A percentile compares a stretch with the other conserved stretches of the same genome.
Conservation (phyloP, 64 coral and sea anemone genomes). For the Montipora sp. region DNA sequence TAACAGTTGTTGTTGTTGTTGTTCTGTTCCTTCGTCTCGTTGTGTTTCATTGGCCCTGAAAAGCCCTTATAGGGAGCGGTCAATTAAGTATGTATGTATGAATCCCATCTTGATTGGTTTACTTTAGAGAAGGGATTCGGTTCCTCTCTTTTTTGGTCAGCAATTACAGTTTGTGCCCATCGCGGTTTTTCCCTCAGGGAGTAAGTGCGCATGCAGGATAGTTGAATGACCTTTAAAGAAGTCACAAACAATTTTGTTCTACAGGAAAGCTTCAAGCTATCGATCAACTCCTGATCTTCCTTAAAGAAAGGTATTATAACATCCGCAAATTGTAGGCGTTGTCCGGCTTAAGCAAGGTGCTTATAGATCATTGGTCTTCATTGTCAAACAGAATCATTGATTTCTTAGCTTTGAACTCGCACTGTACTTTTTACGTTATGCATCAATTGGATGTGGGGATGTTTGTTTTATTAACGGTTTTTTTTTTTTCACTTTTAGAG, state of each 20-base stretch:
- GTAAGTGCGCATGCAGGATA: background rate
- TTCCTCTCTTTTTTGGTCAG: too few species aligned
- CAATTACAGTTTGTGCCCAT: too few species aligned
- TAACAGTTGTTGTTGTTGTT: too few species aligned
- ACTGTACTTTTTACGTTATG: background rate
- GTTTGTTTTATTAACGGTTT: too few species aligned
- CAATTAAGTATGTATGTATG: too few species aligned
- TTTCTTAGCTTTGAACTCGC: background rate
- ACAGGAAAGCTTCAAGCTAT: conserved; percentile 68
- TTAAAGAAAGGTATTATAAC: conserved; percentile 49
- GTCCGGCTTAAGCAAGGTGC: background rate
- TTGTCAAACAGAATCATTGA: background rate
- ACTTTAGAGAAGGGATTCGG: too few species aligned
- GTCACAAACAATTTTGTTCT: background rate
- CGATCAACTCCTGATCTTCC: conserved; percentile 57
- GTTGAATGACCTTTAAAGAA: background rate
- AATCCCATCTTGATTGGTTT: too few species aligned
- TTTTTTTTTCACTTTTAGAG: conserved; percentile 30
- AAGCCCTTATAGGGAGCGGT: too few species aligned
- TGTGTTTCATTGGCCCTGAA: too few species aligned
- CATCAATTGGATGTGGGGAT: too few species aligned
- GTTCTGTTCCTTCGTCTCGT: too few species aligned
- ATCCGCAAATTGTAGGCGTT: background rate
- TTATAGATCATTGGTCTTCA: background rate
- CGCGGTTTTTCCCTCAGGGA: background rate